phyloP scores from a whole-genome alignment of 2,797 vertebrate species.

The Luscinia megarhynchos region DNA sequence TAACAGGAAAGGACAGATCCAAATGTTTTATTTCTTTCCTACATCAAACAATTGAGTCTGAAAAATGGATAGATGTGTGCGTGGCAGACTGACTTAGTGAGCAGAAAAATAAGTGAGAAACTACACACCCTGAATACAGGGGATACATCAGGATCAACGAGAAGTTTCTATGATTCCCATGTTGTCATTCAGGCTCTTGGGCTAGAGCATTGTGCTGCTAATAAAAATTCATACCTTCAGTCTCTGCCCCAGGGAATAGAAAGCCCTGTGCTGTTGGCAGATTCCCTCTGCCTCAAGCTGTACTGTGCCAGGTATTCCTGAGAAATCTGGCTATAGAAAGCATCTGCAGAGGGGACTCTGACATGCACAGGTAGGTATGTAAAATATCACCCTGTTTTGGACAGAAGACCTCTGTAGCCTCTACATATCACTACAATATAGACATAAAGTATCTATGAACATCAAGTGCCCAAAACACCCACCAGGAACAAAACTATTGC shows the following conservation, averaged over 20 bases:
- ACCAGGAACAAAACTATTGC: background rate
- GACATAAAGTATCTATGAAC: background rate
- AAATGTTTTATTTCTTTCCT: background rate
- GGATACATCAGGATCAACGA: fast-evolving
- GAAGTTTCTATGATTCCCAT: background rate
- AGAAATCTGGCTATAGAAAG: background rate
- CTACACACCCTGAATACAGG: background rate
- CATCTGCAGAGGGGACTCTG: background rate
- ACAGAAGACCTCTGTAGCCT: background rate
- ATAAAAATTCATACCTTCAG: constrained; percentile 6
- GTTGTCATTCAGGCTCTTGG: background rate
- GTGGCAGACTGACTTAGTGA: background rate
- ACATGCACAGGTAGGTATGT: background rate
- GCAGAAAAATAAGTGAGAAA: background rate
- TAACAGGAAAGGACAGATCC: background rate
- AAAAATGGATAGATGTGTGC: background rate
- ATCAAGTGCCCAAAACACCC: background rate
- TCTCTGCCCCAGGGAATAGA: background rate
- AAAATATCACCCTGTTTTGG: background rate
- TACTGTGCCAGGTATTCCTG: background rate
- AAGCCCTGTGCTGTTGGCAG: background rate
- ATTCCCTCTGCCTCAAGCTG: background rate
- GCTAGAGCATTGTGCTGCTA: background rate
- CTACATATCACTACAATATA: background rate
- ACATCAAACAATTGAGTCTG: background rate